These are phyloP conservation scores for Calameuta pallipes DNA, from an alignment of 2,888 invertebrate genomes.

Conservation along the genomic window DNA sequence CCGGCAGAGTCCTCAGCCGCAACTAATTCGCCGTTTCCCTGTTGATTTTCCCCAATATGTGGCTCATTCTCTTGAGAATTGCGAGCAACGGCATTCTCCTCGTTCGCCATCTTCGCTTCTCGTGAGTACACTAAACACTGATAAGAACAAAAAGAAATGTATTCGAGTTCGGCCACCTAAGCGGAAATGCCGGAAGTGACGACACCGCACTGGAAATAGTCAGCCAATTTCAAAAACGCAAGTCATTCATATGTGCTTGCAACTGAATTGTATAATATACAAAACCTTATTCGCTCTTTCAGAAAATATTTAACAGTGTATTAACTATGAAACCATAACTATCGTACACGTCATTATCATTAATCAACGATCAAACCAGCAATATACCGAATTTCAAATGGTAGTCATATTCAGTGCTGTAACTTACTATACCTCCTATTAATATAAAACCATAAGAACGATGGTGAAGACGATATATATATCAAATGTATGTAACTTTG, in stretches of 20 bases:
- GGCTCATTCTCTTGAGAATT: constrained; percentile 25
- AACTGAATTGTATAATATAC: not conserved
- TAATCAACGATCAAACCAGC: not conserved
- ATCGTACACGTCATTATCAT: not conserved
- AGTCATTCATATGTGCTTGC: not conserved
- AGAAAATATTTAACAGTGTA: not conserved
- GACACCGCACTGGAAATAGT: not conserved
- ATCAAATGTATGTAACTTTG: too few relatives aligned
- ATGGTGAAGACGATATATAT: too few relatives aligned
- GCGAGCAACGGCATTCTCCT: constrained; percentile 38
- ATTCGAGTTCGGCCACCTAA: constrained; percentile 1
- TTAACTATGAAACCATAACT: not conserved
- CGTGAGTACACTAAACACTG: constrained; percentile 4
- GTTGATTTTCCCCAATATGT: constrained; percentile 44
- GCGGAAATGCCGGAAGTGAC: constrained; percentile 6
- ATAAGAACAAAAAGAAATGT: not conserved
- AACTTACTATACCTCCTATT: too few relatives aligned
- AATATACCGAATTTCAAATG: not conserved
- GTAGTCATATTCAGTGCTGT: not conserved
- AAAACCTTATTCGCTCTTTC: not conserved
- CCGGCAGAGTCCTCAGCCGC: constrained; percentile 39
- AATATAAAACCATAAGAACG: too few relatives aligned
- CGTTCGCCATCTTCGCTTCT: constrained; percentile 34
- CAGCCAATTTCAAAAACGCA: not conserved
- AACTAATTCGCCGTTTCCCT: constrained; percentile 48